These are phyloP conservation scores for Anastatus disparis DNA, from an alignment of 1,140 invertebrate genomes.

Conservation along the genomic window DNA sequence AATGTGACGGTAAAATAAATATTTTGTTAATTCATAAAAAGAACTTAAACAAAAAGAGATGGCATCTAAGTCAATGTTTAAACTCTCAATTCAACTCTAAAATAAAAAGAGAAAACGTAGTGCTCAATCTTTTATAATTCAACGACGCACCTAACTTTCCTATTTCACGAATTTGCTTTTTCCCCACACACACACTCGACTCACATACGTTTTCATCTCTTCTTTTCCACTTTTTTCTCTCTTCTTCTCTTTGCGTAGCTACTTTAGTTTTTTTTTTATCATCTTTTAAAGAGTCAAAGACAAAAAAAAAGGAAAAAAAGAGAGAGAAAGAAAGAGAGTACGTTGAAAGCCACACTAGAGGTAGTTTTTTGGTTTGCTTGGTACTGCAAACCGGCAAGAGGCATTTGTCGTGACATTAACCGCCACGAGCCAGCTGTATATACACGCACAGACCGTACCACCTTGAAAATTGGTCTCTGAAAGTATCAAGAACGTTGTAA, in stretches of 20 bases:
- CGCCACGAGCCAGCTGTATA: too few relatives aligned
- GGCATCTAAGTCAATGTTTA: constrained; percentile 4
- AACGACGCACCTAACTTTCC: background rate
- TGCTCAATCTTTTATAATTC: background rate
- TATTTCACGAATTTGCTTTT: background rate
- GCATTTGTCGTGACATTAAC: constrained; percentile 25
- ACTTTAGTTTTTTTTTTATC: background rate
- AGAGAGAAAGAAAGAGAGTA: background rate
- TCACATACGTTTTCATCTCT: background rate
- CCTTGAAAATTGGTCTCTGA: constrained; percentile 31
- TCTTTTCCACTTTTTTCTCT: background rate
- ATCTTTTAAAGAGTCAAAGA: background rate
- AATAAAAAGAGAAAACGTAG: too few relatives aligned
- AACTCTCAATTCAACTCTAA: background rate
- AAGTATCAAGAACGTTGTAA: constrained; percentile 20
- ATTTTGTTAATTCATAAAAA: too few relatives aligned
- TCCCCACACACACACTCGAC: background rate
- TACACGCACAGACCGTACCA: too few relatives aligned
- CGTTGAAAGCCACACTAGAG: background rate
- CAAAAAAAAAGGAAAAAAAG: too few relatives aligned
- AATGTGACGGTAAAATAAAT: too few relatives aligned
- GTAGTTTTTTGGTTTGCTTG: background rate
- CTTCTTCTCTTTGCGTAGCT: background rate
- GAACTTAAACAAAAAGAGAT: too few relatives aligned
- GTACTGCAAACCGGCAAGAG: background rate